Evolutionary conservation across 2,888 invertebrate genomes (phyloP).

Genomic region (Limnephilus rhombicus): DNA sequence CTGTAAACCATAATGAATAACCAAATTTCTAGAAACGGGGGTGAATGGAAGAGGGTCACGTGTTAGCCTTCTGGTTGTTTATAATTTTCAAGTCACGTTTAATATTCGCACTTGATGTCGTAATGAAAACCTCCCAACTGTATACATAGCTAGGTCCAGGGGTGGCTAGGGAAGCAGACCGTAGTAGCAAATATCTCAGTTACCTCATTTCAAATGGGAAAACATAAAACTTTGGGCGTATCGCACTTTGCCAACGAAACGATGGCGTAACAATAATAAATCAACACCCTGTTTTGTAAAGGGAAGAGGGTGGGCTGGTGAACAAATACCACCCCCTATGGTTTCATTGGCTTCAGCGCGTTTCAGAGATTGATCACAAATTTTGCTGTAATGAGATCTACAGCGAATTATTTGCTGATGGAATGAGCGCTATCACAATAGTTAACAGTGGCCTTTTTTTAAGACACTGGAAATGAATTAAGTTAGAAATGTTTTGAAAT

Average conservation of each 20-base stretch:
- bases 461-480: too few relatives aligned
- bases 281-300: background rate
- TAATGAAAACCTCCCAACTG: background rate
- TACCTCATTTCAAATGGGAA: background rate
- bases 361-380: background rate
- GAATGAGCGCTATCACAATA: background rate
- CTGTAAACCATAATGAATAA: background rate
- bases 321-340: background rate
- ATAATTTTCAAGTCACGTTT: constrained; percentile 8
- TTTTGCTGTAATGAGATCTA: background rate
- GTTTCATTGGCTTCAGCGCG: background rate
- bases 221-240: background rate
- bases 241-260: background rate
- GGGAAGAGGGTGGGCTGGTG: background rate
- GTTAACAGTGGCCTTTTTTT: background rate
- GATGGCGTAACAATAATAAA: constrained; percentile 7
- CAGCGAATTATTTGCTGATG: background rate
- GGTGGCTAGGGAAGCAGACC: background rate
- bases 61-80: background rate
- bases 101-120: background rate
- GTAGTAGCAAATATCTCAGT: background rate
- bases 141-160: background rate
- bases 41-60: background rate
- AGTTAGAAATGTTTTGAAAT: too few relatives aligned
- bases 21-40: background rate